Base-by-base conservation (phyloP, 2,797 vertebrate genomes). In the Delichon dasypus region DNA sequence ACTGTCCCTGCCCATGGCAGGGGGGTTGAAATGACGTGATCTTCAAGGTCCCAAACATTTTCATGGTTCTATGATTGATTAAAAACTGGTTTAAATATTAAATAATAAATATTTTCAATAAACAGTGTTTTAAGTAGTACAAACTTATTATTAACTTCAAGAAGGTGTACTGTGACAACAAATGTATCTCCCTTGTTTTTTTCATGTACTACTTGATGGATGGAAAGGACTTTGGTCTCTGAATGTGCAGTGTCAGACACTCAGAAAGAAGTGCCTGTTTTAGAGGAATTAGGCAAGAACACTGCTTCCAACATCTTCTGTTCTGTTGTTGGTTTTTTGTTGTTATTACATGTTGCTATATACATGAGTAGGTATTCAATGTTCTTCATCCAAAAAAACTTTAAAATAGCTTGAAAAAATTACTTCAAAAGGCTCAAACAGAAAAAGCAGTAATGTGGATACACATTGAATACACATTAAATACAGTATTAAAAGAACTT, bases 21-120 rank as follows among this genome's bases (percentile, higher is more conserved):
- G 5, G 16, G 3, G 2, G 1, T 53, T 76, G 22, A 23, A 85
- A 68, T 1, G 0, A 38, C 16, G n/a, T 25, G 13, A 45, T 53
- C 10, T 38, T 73, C 40, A 40, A n/a, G 8, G 15, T 72, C n/a
- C 38, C 23, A 61, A n/a, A 23, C 2, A 9, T 45, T 38, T n/a
- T 22, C 22, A 36, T 0, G 0, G 13, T 20, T 60, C 16, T 47
- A 1, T 76, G 20, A 29, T 20, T 61, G 16, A 38, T 20, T 21
- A 5, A 25, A 76, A 68, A n/a, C 10, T 40, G 13, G 7, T n/a
- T 53, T 38, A 68, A 76, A 27, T 40, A 54, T n/a, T 40, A 61
- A 68, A 61, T 29, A 45, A 9, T 9, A 45, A 47, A 7, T 47
- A 20, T n/a, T 85, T 76, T 61, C 47, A n/a, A 68, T 20, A 47